Base-by-base conservation (phyloP, 2,888 invertebrate genomes). In the Monochamus alternatus region DNA sequence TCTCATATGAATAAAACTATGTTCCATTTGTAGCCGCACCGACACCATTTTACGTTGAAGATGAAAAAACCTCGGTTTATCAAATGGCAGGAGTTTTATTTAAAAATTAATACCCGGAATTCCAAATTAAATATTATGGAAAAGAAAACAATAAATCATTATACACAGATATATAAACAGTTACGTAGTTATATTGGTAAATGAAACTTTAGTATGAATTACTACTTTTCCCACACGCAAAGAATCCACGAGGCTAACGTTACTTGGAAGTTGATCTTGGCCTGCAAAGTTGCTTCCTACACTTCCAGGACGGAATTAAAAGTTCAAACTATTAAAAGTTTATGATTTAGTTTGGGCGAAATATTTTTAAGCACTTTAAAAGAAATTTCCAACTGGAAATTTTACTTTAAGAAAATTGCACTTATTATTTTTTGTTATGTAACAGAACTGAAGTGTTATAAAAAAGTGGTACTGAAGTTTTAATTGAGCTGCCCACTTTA, bases 321-420 rank as follows among this genome's bases (percentile, higher is more conserved):
- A 64, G 64, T 64, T 64, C 43, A 14, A 64, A 64, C 44, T 64
- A 64, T 64, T 64, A 64, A 64, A 64, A 64, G 64, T 64, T 64
- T 64, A 64, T 43, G 43, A 43, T 14, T 62, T 44, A 64, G 64
- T 64, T 64, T 30, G 30, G n/a, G 43, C 8, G 44, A 44, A 64
- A 43, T 64, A 47, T 47, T 10, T 47, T 47, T 47, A 47, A 47
- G 12, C 12, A 47, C 47, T 47, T 47, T 47, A 47, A 47, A 47
- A 47, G 3, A 12, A 47, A 47, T 47, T 47, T 47, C 3, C 12
- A 47, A 47, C 47, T 9, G 47, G 47, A 12, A 12, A 47, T 12
- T 47, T 9, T 47, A 47, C 47, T 47, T 47, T 47, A 47, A 10
- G 47, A 12, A 47, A 12, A 47, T 8, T 12, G 47, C 3, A 3